Evolutionary conservation across 2,888 invertebrate species (phyloP).

Genomic region (Elysia crispata): DNA sequence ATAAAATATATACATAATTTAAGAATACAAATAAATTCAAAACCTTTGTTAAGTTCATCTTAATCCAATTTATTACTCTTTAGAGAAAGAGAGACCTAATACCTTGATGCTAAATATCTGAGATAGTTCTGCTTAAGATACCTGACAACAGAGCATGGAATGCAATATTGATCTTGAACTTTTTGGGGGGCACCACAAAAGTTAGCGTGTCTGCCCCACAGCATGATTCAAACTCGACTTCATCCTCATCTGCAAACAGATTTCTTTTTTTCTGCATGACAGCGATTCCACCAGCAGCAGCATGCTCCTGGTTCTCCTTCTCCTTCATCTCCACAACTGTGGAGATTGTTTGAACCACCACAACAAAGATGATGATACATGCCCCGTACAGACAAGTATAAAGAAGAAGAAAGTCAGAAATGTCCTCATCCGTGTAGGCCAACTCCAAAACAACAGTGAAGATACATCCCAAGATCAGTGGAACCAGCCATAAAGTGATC

Average conservation of each 20-base stretch:
- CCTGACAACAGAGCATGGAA: slow-evolving; percentile 69
- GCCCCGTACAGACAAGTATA: slow-evolving; percentile 66
- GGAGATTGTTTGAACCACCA: slow-evolving; percentile 65
- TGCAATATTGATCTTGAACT: slow-evolving; percentile 69
- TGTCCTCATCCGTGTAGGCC: slow-evolving; percentile 60
- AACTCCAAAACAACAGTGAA: slow-evolving; percentile 71
- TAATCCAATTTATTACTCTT: too few species aligned
- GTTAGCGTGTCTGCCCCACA: slow-evolving; percentile 72
- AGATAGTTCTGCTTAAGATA: not conserved
- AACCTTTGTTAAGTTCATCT: too few species aligned
- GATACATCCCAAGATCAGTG: slow-evolving; percentile 71
- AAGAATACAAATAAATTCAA: too few species aligned
- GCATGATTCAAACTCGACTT: slow-evolving; percentile 72
- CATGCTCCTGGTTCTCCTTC: slow-evolving; percentile 45
- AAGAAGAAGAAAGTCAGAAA: slow-evolving; percentile 52
- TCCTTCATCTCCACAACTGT: slow-evolving; percentile 61
- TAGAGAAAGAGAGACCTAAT: too few species aligned
- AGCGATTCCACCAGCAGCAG: slow-evolving; percentile 28
- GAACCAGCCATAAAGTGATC: slow-evolving; percentile 69
- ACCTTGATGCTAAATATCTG: too few species aligned
- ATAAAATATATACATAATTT: too few species aligned
- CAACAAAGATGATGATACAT: slow-evolving; percentile 65
- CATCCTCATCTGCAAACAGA: slow-evolving; percentile 71
- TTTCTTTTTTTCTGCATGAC: slow-evolving; percentile 62
- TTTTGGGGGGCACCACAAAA: slow-evolving; percentile 72